Evolutionary conservation across 2,888 invertebrate genomes (phyloP), one percentile per base, ranked within the genome.

Genomic region (Blera fallax): DNA sequence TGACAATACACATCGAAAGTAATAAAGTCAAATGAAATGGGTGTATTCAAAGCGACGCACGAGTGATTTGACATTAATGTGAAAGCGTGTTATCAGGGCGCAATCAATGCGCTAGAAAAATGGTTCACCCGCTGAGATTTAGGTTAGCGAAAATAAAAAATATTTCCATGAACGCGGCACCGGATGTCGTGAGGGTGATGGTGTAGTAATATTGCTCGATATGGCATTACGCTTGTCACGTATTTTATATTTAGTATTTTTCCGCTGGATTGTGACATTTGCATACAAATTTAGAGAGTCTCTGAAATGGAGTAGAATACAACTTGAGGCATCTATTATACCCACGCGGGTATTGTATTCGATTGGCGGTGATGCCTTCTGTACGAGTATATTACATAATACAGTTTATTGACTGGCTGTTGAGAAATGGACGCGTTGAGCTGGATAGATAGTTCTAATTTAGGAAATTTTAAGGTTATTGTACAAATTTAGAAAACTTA

Each of bases 51-150:
- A 29, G 50, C 56, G 21, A 65, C 73, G 73, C 79, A 80, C 79
- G 79, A 72, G 24, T 65, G 79, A 21, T 58, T 48, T 80, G 73
- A 73, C 72, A 80, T 80, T 65, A 72, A 73, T 72, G 64, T 48
- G 50, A 80, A 73, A 73, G 79, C 79, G 72, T 80, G 72, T 73
- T 64, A 73, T 64, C 56, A 48, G 78, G 16, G 32, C 10, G 21
- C 3, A 8, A 27, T 14, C 11, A 8, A 58, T 11, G n/a, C 18
- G 37, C 37, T 24, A 54, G 16, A 56, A 56, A n/a, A 40, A 40
- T 14, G 14, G 40, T 14, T 14, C 14, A 37, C 37, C 37, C 37
- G 11, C 37, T n/a, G 37, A 37, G 37, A 37, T 37, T 37, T 37
- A 37, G 37, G 14, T 40, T 14, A 40, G n/a, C 6, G 14, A 14